These are phyloP conservation scores for Eulemur mongoz DNA, from an alignment of 2,797 vertebrate genomes.

Conservation along the genomic window DNA sequence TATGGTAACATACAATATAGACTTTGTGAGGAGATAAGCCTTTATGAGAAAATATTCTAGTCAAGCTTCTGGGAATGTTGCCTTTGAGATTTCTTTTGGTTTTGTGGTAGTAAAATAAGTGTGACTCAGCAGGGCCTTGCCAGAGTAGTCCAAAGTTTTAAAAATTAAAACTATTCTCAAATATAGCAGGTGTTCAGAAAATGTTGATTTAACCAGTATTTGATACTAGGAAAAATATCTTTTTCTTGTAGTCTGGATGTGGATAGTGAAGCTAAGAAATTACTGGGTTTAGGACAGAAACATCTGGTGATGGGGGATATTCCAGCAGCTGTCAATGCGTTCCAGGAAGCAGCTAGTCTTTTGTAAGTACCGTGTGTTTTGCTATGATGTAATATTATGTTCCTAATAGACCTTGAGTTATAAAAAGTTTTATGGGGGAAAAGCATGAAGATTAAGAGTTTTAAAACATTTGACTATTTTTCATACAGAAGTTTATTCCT, in stretches of 20 bases:
- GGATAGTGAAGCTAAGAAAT: conserved; percentile 94
- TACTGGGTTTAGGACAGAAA: conserved; percentile 94
- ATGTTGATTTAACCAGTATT: conserved; percentile 13
- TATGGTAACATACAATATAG: neutral
- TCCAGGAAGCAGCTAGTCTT: conserved; percentile 96
- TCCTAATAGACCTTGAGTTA: conserved; percentile 7
- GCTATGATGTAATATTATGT: neutral
- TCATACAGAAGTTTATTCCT: conserved; percentile 5
- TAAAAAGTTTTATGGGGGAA: neutral
- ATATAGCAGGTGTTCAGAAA: neutral
- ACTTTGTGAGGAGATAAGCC: neutral
- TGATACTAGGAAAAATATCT: conserved; percentile 29
- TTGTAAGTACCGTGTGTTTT: conserved; percentile 90
- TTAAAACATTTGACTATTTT: neutral
- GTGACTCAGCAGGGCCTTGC: neutral
- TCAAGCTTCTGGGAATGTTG: neutral
- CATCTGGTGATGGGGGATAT: conserved; percentile 97
- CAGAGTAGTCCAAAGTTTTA: neutral
- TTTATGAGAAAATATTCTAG: neutral
- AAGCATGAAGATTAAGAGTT: neutral
- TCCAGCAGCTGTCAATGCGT: conserved; percentile 93
- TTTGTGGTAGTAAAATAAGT: neutral
- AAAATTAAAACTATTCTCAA: neutral
- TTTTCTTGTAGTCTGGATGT: conserved; percentile 86
- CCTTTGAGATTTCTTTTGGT: conserved; percentile 10